Evolutionary conservation across 2,113 vertebrate species (phyloP).

Genomic region (Chitala chitala): DNA sequence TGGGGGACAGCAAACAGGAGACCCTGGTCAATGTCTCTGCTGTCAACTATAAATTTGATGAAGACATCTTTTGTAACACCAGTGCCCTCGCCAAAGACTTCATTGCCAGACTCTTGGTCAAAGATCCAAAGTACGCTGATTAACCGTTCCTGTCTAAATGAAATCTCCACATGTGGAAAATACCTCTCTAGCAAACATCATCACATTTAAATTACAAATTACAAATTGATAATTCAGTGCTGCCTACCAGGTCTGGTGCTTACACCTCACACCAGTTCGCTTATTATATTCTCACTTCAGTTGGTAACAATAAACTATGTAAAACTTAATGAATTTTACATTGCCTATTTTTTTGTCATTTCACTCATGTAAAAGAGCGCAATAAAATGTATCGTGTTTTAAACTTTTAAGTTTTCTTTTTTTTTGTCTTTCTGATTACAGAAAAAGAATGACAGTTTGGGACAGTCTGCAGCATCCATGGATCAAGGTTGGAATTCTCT

Average conservation of each 20-base stretch:
- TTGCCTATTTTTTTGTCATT: no score
- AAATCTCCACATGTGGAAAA: no score
- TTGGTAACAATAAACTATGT: no score
- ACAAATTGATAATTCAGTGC: background rate
- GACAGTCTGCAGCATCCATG: slow-evolving; percentile 93
- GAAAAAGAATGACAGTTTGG: slow-evolving; percentile 94
- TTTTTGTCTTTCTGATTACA: slow-evolving; percentile 52
- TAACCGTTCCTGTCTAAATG: background rate
- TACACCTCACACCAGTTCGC: no score
- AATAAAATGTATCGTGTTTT: background rate
- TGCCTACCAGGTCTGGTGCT: no score
- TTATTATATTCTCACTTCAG: no score
- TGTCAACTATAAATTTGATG: slow-evolving; percentile 92
- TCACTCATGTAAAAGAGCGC: no score
- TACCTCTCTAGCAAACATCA: background rate
- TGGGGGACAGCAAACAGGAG: slow-evolving; percentile 95
- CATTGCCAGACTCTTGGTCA: slow-evolving; percentile 83
- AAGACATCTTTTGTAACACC: slow-evolving; percentile 92
- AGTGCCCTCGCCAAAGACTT: slow-evolving; percentile 95
- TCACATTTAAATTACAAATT: background rate
- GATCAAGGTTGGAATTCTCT: slow-evolving; percentile 92
- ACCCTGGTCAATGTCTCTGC: slow-evolving; percentile 93
- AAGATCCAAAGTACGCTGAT: slow-evolving; percentile 88
- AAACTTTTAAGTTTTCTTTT: slow-evolving; percentile 2
- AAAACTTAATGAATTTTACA: no score